These are phyloP conservation scores for Polyommatus icarus DNA, from an alignment of 2,888 invertebrate species.

Conservation along the genomic window DNA sequence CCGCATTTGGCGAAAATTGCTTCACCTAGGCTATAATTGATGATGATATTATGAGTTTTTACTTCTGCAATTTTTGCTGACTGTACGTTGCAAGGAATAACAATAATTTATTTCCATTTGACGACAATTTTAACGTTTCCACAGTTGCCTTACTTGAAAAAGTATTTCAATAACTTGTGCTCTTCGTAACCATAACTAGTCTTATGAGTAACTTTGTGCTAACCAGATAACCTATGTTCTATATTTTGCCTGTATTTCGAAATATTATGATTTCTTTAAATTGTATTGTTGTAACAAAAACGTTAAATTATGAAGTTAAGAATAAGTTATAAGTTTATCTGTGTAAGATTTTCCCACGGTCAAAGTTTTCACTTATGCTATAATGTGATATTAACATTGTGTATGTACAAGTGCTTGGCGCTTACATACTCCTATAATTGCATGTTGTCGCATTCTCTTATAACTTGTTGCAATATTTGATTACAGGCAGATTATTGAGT, in stretches of 20 bases:
- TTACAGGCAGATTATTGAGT: neutral
- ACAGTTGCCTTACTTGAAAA: no score
- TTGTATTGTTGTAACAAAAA: neutral
- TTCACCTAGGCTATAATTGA: no score
- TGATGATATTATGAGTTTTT: no score
- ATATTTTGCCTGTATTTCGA: neutral
- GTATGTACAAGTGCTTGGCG: conserved; percentile 5
- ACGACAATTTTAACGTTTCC: no score
- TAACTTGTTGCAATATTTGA: conserved; percentile 11
- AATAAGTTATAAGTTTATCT: neutral
- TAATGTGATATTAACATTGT: conserved; percentile 1
- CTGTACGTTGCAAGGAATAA: no score
- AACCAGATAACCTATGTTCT: no score
- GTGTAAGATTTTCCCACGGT: neutral
- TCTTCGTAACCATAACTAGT: no score
- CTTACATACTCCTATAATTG: neutral
- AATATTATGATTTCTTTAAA: neutral
- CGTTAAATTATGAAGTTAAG: neutral
- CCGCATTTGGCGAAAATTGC: no score
- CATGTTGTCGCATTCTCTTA: neutral
- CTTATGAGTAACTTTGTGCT: no score
- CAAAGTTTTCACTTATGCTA: neutral
- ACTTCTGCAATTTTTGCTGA: no score
- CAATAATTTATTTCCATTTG: no score
- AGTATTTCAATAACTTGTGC: no score